Evolutionary conservation across 2,888 invertebrate species (phyloP), one percentile per base, ranked within the genome.

Genomic region (Automeris io): DNA sequence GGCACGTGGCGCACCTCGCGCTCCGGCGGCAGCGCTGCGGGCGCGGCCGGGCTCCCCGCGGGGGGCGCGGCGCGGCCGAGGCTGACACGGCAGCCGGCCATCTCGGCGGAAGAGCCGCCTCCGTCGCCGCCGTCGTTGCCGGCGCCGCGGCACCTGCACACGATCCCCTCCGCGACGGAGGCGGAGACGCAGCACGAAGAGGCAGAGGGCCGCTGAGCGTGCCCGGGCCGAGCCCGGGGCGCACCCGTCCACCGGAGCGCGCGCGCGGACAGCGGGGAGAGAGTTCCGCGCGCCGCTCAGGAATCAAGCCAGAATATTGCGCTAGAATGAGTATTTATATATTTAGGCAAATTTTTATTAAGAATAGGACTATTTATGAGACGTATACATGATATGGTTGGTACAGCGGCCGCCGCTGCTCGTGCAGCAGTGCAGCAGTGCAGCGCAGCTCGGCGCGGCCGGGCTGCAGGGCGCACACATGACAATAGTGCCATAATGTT

Each of bases 1-100:
- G 94, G 95, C 57, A 95, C 96, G 39, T 96, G 96, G 92, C 89
- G 96, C 44, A 91, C 95, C 60, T 95, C 96, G 6, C 88, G 96
- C 36, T 95, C 95, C 32, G 95, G 93, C 64, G 93, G 92, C 40
- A 92, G 91, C 2, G 95, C 94, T 16, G 93, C 93, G 3, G 93
- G 92, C 8, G 48, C 45, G 41, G 45, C 25, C 37, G 32, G 56
- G 9, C 92, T 92, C 1, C 92, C 92, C 18, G 92, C 91, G 61
- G 93, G 93, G 5, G 91, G 92, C 45, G 92, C 92, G 5, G 93
- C 93, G 37, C 94, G 93, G 70, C 95, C 94, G 5, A 90, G 94
- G 13, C 81, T 95, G 35, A 94, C 93, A 25, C 89, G 95, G 5
- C 95, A 95, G 73, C 90, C 92, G 54, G 95, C 95, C 8, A 89